Conservation (phyloP, 1,140 invertebrate genomes). For the Ditylenchus dipsaci region DNA sequence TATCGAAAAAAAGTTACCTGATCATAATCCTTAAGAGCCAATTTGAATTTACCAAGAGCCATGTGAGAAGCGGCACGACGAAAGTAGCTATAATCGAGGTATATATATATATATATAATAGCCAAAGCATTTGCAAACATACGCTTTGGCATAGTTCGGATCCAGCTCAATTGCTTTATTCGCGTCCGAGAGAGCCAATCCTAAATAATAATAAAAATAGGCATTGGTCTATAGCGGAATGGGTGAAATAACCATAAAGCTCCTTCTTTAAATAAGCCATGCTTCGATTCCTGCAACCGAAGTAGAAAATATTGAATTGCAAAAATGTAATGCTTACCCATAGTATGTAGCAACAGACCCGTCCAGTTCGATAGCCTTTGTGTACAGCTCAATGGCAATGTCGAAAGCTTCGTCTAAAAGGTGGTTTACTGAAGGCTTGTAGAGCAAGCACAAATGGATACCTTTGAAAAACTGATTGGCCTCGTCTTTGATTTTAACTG, state of each 20-base stretch:
- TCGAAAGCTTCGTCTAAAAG: conserved; percentile 80
- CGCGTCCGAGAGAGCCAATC: conserved; percentile 81
- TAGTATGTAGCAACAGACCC: conserved; percentile 75
- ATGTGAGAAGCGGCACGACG: conserved; percentile 85
- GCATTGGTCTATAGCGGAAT: conserved; percentile 69
- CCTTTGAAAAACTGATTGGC: conserved; percentile 82
- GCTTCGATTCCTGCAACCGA: conserved; percentile 80
- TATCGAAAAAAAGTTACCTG: conserved; percentile 66
- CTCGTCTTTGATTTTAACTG: conserved; percentile 74
- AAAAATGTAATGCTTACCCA: conserved; percentile 9
- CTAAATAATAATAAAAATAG: conserved; percentile 70
- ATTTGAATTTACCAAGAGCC: conserved; percentile 93
- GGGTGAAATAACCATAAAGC: conserved; percentile 23
- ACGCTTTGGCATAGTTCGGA: conserved; percentile 49
- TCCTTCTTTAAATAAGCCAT: conserved; percentile 75
- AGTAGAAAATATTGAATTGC: conserved; percentile 60
- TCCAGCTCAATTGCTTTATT: conserved; percentile 67
- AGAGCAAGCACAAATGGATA: too few relatives aligned
- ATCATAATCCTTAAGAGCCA: conserved; percentile 92
- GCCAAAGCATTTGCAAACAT: too few relatives aligned
- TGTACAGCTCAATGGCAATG: conserved; percentile 81
- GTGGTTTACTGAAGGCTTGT: too few relatives aligned
- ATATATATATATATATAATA: too few relatives aligned
- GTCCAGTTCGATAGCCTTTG: conserved; percentile 81
- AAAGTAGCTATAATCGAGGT: conserved; percentile 66